Base-by-base conservation (phyloP, 2,888 invertebrate genomes). In the Andrena praecox region DNA sequence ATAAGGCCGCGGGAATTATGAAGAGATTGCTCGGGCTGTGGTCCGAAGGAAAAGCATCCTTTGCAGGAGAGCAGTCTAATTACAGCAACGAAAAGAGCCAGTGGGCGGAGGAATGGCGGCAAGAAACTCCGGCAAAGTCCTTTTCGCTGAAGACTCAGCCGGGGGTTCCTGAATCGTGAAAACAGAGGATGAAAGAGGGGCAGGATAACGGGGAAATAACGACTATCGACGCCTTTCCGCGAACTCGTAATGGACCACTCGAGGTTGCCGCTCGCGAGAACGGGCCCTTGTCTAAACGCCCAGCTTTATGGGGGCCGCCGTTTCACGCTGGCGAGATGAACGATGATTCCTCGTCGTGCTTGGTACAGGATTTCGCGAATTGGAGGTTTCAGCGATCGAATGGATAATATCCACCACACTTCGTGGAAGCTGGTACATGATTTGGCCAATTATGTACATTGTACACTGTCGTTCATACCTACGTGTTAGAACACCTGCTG, bases 221-320 rank as follows among this genome's bases (percentile, higher is more conserved):
- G 90, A 88, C 90, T 87, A 91, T 91, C 91, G 90, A 91, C 89
- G 89, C 85, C 83, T 77, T 73, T 77, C 85, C 54, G 82, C 67
- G 60, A 82, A 80, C 85, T 83, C 82, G 85, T 90, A 90, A 90
- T 89, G 86, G 89, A 87, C 80, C 85, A 84, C 86, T 87, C 85
- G 82, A 74, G 52, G 59, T 31, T 27, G 31, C 33, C 27, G 74
- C 48, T 24, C 31, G 10, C 10, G 35, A 62, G 75, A 35, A 62
- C 60, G 52, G 42, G 10, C 67, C 33, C 82, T 50, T 64, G 75
- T 74, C 75, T 75, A 80, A 80, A 82, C 75, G 80, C 56, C 71
- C 35, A 70, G 67, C 54, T 80, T 82, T 75, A 71, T 71, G 70
- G 80, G 56, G 12, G 20, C 27, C 56, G 29, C 42, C 59, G 60